Evolutionary conservation across 1,140 invertebrate species (phyloP).

Genomic region (Papilio dardanus): DNA sequence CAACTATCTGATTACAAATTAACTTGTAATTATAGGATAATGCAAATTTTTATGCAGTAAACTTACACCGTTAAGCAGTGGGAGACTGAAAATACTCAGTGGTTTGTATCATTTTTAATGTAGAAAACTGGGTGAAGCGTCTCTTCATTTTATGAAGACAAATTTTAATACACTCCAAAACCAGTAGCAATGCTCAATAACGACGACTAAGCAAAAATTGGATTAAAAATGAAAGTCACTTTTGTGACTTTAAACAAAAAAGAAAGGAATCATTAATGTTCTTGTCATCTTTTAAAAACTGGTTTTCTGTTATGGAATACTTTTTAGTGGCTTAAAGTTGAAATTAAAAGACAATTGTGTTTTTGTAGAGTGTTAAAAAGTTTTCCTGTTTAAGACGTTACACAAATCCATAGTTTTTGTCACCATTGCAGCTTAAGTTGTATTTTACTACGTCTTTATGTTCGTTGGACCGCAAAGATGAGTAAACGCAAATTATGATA

Average conservation of each 20-base stretch:
- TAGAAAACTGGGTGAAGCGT: not conserved
- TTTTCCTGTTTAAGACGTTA: not conserved
- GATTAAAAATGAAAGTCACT: slow-evolving; percentile 21
- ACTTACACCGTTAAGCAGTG: not conserved
- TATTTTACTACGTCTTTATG: not conserved
- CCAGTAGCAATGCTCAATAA: not conserved
- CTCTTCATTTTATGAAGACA: not conserved
- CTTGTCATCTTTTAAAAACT: slow-evolving; percentile 14
- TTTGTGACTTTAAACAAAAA: slow-evolving; percentile 18
- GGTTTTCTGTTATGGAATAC: slow-evolving; percentile 22
- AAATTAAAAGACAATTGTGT: slow-evolving; percentile 11
- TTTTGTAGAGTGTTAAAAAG: not conserved
- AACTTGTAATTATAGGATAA: not conserved
- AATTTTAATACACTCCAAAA: not conserved
- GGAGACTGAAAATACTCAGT: not conserved
- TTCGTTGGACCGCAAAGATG: not conserved
- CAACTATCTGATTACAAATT: not conserved
- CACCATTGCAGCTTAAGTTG: not conserved
- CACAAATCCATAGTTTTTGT: slow-evolving; percentile 8
- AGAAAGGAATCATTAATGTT: slow-evolving; percentile 18
- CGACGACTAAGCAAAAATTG: slow-evolving; percentile 9
- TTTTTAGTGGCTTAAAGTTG: slow-evolving; percentile 11
- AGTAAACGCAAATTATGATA: not conserved
- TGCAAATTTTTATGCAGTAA: not conserved
- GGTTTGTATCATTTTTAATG: not conserved